Percentiles rank a stretch among this genome's conserved stretches.
These are phyloP conservation scores for Natrix natrix DNA, from an alignment of 2,797 vertebrate species.

Conservation along the genomic window DNA sequence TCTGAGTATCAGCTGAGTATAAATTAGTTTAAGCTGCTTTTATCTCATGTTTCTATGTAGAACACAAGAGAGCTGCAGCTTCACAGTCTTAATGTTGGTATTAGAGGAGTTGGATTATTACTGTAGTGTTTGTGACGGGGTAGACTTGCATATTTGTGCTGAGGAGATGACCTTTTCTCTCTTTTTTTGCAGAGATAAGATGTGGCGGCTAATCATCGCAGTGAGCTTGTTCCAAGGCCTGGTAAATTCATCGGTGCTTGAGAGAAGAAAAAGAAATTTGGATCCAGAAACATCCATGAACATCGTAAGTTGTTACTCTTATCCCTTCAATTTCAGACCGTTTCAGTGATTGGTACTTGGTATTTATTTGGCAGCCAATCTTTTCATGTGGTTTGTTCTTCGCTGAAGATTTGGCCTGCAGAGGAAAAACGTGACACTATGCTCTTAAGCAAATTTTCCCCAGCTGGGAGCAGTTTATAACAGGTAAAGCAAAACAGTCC, in stretches of 20 bases:
- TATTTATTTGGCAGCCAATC: background rate
- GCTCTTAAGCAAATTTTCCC: background rate
- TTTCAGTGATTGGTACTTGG: background rate
- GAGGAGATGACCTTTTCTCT: background rate
- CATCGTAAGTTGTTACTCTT: slow-evolving; percentile 52
- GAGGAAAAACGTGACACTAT: background rate
- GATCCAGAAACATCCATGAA: slow-evolving; percentile 65
- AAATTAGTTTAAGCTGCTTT: background rate
- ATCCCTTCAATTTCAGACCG: background rate
- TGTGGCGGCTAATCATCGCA: slow-evolving; percentile 27
- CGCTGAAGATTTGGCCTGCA: background rate
- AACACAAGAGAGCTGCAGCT: background rate
- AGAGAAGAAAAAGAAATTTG: slow-evolving; percentile 2
- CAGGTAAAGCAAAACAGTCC: background rate
- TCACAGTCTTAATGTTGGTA: background rate
- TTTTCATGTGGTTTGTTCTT: background rate
- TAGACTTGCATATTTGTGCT: background rate
- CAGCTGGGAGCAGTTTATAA: background rate
- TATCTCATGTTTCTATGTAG: background rate
- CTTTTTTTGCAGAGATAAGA: background rate
- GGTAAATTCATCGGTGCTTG: background rate
- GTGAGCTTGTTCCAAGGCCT: slow-evolving; percentile 35
- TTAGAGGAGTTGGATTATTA: background rate
- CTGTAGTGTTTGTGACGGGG: background rate
- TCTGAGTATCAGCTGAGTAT: too few relatives aligned